Conservation (phyloP, 2,888 invertebrate genomes). For the Trachelus iudaicus region DNA sequence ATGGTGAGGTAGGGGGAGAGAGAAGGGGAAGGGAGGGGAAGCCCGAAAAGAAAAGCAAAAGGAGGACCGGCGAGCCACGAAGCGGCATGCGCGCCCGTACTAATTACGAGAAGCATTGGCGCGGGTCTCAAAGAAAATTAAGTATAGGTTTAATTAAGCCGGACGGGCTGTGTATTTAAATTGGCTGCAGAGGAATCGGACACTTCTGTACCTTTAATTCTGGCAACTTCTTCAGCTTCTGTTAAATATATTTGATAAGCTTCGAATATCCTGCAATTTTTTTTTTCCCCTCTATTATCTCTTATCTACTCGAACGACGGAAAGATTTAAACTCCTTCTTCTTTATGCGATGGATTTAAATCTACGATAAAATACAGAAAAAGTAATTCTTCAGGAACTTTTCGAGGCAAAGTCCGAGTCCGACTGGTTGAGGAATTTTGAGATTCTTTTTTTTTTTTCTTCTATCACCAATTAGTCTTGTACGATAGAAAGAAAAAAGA, state of each 20-base stretch:
- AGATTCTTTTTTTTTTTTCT: no score
- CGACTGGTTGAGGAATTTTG: no score
- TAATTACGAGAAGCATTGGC: constrained; percentile 56
- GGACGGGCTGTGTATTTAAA: constrained; percentile 51
- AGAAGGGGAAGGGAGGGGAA: not conserved
- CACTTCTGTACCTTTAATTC: not conserved
- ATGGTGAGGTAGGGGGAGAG: no score
- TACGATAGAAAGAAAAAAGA: no score
- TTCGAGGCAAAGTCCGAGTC: no score
- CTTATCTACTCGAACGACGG: not conserved
- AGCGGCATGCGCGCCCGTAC: constrained; percentile 54
- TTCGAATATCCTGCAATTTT: no score
- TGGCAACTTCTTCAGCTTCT: no score
- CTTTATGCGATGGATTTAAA: not conserved
- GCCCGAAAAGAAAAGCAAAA: constrained; percentile 45
- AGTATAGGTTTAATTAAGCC: constrained; percentile 60
- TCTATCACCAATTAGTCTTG: no score
- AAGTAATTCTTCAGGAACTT: no score
- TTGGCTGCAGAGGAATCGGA: constrained; percentile 34
- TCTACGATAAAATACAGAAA: no score
- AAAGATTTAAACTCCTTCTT: constrained; percentile 4
- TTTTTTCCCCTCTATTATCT: no score
- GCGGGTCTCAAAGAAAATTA: constrained; percentile 53
- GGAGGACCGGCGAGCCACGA: constrained; percentile 26
- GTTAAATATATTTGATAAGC: no score